Percentiles rank a stretch among this genome's conserved stretches.
These are phyloP conservation scores for Adoxophyes honmai DNA, from an alignment of 1,140 invertebrate species.

Conservation along the genomic window DNA sequence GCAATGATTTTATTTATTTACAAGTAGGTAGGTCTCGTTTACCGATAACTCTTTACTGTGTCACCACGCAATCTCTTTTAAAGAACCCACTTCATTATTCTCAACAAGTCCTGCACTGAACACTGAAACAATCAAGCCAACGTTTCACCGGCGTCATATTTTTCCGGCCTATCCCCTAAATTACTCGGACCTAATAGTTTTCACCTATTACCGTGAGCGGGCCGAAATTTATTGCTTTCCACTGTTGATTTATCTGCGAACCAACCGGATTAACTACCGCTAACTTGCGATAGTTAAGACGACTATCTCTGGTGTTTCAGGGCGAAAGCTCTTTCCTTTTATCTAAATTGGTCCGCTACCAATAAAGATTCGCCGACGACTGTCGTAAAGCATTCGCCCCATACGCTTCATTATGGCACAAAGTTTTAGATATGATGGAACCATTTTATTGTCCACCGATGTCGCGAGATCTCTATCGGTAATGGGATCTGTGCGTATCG, in stretches of 20 bases:
- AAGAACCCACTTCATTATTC: too few relatives aligned
- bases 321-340: slow-evolving; percentile 74
- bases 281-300: slow-evolving; percentile 77
- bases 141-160: slow-evolving; percentile 56
- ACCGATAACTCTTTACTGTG: too few relatives aligned
- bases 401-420: slow-evolving; percentile 76
- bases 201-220: slow-evolving; percentile 71
- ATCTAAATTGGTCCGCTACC: slow-evolving; percentile 76
- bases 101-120: too few relatives aligned
- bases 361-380: slow-evolving; percentile 74
- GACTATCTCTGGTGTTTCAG: slow-evolving; percentile 72
- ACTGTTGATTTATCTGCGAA: slow-evolving; percentile 73
- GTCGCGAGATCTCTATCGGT: slow-evolving; percentile 72
- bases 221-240: slow-evolving; percentile 67
- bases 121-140: slow-evolving; percentile 14
- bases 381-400: slow-evolving; percentile 74
- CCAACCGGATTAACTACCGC: slow-evolving; percentile 71
- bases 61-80: too few relatives aligned
- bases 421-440: slow-evolving; percentile 76
- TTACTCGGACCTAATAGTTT: slow-evolving; percentile 72
- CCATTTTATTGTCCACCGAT: slow-evolving; percentile 75
- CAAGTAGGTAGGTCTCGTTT: too few relatives aligned
- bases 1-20: too few relatives aligned
- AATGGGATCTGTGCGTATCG: slow-evolving; percentile 54
- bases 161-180: slow-evolving; percentile 61